Evolutionary conservation across 2,113 vertebrate species (phyloP).

Genomic region (Xenopus borealis): DNA sequence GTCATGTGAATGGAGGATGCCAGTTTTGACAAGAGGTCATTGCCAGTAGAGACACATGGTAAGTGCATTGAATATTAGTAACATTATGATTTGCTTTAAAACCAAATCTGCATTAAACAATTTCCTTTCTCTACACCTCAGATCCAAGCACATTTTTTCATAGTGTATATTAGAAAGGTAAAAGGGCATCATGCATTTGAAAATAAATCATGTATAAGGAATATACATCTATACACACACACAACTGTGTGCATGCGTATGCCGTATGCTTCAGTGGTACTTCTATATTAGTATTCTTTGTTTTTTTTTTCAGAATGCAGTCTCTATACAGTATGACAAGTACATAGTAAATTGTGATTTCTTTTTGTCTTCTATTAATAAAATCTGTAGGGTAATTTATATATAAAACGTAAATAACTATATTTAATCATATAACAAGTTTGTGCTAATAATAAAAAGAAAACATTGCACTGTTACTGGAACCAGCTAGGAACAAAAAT

Average conservation of each 20-base stretch:
- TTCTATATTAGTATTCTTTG: neutral
- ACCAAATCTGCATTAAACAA: too few relatives aligned
- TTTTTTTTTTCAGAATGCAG: neutral
- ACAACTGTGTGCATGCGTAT: too few relatives aligned
- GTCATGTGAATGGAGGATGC: too few relatives aligned
- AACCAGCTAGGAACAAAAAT: conserved; percentile 66
- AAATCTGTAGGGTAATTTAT: conserved; percentile 69
- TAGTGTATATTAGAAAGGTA: conserved; percentile 25
- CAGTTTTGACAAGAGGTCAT: too few relatives aligned
- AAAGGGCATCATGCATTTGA: conserved; percentile 94
- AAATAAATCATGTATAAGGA: conserved; percentile 58
- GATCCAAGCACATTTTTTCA: too few relatives aligned
- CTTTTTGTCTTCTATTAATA: conserved; percentile 66
- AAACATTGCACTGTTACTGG: conserved; percentile 74
- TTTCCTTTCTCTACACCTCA: too few relatives aligned
- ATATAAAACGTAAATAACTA: conserved; percentile 77
- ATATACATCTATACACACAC: neutral
- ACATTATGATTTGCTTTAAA: too few relatives aligned
- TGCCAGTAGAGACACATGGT: too few relatives aligned
- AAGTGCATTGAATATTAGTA: too few relatives aligned
- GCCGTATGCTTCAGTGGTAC: too few relatives aligned
- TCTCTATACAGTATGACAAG: conserved; percentile 23
- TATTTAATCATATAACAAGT: conserved; percentile 78
- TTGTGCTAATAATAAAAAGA: conserved; percentile 79
- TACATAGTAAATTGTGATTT: conserved; percentile 66